Evolutionary conservation across 2,113 vertebrate genomes (phyloP).

Genomic region (Amphiprion percula): DNA sequence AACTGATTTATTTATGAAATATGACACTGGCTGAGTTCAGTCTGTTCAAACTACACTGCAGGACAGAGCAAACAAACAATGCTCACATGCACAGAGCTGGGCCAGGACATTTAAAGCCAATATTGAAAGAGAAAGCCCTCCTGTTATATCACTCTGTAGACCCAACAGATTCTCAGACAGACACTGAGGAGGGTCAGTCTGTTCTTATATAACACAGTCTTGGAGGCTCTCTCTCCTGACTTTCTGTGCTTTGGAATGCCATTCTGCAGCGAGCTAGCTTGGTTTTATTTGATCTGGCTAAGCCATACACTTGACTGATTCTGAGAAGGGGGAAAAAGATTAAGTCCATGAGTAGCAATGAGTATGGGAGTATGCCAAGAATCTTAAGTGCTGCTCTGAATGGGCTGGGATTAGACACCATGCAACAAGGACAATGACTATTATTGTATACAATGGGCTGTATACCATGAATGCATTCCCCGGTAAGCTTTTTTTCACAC

Average conservation of each 20-base stretch:
- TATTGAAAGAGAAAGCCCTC: slow-evolving; percentile 34
- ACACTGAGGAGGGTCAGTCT: slow-evolving; percentile 52
- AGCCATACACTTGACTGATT: slow-evolving; percentile 90
- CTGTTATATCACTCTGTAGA: slow-evolving; percentile 65
- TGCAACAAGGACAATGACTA: slow-evolving; percentile 74
- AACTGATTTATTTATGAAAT: slow-evolving; percentile 99
- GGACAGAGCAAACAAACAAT: slow-evolving; percentile 3
- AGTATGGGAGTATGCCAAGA: slow-evolving; percentile 90
- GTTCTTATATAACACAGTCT: slow-evolving; percentile 76
- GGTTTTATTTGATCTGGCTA: slow-evolving; percentile 89
- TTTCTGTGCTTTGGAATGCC: slow-evolving; percentile 80
- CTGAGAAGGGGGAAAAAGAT: slow-evolving; percentile 85
- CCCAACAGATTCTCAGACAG: slow-evolving; percentile 63
- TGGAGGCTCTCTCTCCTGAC: slow-evolving; percentile 60
- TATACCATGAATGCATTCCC: slow-evolving; percentile 62
- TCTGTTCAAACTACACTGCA: slow-evolving; percentile 35
- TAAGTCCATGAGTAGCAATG: slow-evolving; percentile 90
- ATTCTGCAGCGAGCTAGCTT: slow-evolving; percentile 81
- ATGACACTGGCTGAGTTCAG: slow-evolving; percentile 63
- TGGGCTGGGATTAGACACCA: slow-evolving; percentile 80
- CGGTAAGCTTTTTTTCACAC: slow-evolving; percentile 44
- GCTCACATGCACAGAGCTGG: background rate
- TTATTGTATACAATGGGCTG: slow-evolving; percentile 68
- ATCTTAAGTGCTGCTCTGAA: slow-evolving; percentile 92
- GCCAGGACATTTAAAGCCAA: slow-evolving; percentile 29